These are phyloP conservation scores for Stictonetta naevosa DNA, from an alignment of 2,113 vertebrate genomes.

Conservation along the genomic window DNA sequence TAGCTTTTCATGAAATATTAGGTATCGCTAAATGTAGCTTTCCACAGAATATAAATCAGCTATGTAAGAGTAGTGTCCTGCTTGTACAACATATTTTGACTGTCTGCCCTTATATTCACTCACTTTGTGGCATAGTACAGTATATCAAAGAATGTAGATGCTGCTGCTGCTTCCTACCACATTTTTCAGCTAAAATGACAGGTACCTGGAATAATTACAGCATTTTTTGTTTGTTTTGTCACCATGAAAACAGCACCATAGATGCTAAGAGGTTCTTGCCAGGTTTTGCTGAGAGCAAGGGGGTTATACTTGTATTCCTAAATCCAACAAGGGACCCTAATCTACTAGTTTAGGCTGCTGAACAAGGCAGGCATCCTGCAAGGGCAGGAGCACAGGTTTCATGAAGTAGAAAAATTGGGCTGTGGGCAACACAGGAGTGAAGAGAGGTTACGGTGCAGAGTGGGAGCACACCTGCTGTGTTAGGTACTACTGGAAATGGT, in stretches of 20 bases:
- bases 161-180: background rate
- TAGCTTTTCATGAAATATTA: conserved; percentile 31
- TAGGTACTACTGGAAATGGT: background rate
- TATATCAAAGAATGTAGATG: background rate
- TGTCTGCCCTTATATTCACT: background rate
- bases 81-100: background rate
- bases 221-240: background rate
- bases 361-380: background rate
- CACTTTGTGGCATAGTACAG: background rate
- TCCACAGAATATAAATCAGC: conserved; percentile 33
- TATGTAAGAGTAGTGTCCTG: background rate
- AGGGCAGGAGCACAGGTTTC: background rate
- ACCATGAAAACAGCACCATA: background rate
- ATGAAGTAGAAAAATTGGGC: background rate
- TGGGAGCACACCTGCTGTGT: background rate
- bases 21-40: background rate
- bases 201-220: background rate
- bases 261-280: background rate
- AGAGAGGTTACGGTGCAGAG: background rate
- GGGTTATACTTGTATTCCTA: background rate
- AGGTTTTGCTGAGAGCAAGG: background rate
- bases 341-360: background rate
- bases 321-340: background rate
- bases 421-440: background rate
- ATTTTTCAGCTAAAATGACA: conserved; percentile 1